Conservation (phyloP, 2,113 vertebrate genomes). For the Mirza zaza region DNA sequence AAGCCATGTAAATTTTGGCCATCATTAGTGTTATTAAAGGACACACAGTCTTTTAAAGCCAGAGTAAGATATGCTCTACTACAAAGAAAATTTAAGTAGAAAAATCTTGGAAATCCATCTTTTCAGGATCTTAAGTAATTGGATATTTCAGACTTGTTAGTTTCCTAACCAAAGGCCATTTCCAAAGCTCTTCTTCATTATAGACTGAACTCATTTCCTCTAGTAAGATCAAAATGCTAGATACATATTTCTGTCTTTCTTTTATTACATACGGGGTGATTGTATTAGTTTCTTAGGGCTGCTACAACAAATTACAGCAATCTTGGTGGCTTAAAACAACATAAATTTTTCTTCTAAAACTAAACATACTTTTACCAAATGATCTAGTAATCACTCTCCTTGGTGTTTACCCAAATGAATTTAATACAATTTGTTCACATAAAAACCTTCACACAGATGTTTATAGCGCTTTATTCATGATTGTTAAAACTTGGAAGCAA, state of each 20-base stretch:
- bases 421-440: neutral
- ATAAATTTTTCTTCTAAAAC: neutral
- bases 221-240: neutral
- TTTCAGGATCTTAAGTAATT: neutral
- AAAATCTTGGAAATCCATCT: neutral
- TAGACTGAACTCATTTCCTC: neutral
- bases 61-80: neutral
- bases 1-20: neutral
- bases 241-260: neutral
- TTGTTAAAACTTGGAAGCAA: neutral
- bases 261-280: neutral
- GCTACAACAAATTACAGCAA: neutral
- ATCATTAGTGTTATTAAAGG: neutral
- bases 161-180: neutral
- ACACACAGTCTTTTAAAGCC: neutral
- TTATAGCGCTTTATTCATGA: neutral
- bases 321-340: neutral
- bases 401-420: neutral
- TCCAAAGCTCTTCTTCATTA: neutral
- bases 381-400: neutral
- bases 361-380: neutral
- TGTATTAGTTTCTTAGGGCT: neutral
- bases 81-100: neutral
- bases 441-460: neutral
- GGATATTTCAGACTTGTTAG: neutral